phyloP scores from a whole-genome alignment of 2,113 vertebrate species.

The Datnioides undecimradiatus region DNA sequence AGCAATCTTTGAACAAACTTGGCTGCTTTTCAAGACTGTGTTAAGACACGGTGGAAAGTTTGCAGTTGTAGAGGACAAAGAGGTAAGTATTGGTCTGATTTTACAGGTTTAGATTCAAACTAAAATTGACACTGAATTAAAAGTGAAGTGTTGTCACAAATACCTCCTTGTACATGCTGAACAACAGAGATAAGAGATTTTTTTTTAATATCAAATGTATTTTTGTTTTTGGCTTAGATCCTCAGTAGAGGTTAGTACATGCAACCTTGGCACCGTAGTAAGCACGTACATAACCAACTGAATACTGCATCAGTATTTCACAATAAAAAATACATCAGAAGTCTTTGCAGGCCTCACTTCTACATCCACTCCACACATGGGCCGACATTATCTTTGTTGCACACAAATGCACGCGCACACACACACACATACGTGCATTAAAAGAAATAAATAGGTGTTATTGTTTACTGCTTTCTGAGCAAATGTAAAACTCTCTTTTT shows the following conservation, averaged over 20 bases:
- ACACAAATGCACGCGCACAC: not conserved
- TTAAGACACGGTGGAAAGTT: not conserved
- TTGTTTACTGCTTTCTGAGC: not conserved
- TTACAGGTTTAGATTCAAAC: not conserved
- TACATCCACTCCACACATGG: not conserved
- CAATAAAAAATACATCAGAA: constrained; percentile 2
- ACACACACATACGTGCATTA: not conserved
- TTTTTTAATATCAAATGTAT: not conserved
- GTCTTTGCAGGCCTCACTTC: not conserved
- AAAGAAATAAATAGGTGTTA: constrained; percentile 45
- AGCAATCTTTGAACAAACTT: constrained; percentile 53
- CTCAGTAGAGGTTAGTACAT: not conserved
- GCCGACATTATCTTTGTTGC: not conserved
- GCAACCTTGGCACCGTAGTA: not conserved
- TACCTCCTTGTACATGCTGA: not conserved
- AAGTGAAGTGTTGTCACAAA: not conserved
- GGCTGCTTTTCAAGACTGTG: constrained; percentile 5
- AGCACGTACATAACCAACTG: not conserved
- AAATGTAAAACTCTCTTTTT: constrained; percentile 11
- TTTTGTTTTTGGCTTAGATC: not conserved
- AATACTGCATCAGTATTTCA: not conserved
- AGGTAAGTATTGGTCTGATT: not conserved
- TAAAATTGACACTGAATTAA: not conserved
- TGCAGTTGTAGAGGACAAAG: not conserved
- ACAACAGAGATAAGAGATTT: not conserved